Evolutionary conservation across 2,888 invertebrate species (phyloP), one percentile per base, ranked within the genome.

Genomic region (Harpalus rubripes): DNA sequence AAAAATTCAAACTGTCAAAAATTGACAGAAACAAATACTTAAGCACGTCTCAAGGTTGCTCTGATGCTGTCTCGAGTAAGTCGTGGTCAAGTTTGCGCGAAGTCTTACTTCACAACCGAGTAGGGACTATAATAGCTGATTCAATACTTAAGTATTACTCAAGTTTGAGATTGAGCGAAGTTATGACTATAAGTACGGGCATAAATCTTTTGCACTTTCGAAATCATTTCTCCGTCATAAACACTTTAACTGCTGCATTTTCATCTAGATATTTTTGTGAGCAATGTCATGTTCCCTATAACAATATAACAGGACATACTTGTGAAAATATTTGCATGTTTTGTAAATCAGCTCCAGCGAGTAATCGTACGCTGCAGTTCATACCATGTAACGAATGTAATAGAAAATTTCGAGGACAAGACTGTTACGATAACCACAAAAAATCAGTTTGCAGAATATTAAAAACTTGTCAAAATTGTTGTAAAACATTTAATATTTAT

Each of bases 201-300:
- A n/a, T 88, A 15, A 88, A 88, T 86, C 82, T 88, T 12, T 22
- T 88, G 0, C 86, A 86, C 79, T 85, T 87, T 58, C 44, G 88
- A 6, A 74, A 84, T 7, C 88, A 63, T 32, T 80, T 22, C 16
- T 7, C 81, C 7, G 44, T 44, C 7, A 65, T 65, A 15, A 81
- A 41, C 0, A 87, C 87, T 52, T 74, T 88, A 8, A 88, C 88
- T 5, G 86, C 87, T 7, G 87, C 87, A 5, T 88, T 88, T 68
- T 85, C 84, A 7, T 86, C 86, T 52, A 56, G 7, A 1, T 89
- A 88, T 85, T 88, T 84, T 72, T 89, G 88, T 78, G 87, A 87
- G 74, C 39, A 61, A 41, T 88, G 88, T 81, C 85, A 87, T 63
- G 81, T 85, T 7, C 86, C 87, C 0, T 88, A 86, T 80, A 63